Base-by-base conservation (phyloP, 2,797 vertebrate species). In the Platyrinchus mystaceus region DNA sequence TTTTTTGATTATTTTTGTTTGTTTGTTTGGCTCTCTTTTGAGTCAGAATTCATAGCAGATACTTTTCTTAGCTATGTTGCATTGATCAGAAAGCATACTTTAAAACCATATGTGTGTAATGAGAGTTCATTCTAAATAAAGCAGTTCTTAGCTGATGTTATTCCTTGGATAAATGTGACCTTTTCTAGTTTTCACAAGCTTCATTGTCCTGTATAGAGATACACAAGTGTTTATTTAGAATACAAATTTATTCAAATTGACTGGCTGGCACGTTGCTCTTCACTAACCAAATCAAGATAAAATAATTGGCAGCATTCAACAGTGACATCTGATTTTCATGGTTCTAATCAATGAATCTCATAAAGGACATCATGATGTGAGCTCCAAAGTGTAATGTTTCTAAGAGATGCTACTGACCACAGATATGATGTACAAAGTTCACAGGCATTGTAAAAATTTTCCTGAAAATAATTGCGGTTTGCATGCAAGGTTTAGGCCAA, bases 251-350 rank as follows among this genome's bases (percentile, higher is more conserved):
- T 71, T 91, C 68, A 80, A n/a, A 67, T 32, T 81, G 37, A n/a
- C 49, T 88, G 26, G 7, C 44, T 90, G 75, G 39, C 44, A 67
- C 47, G n/a, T 75, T 79, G 34, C 34, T 85, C 50, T 60, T 84
- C 66, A 32, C 63, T 94, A 82, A 94, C 28, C 59, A 84, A 77
- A 92, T 84, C 55, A 55, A 83, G 88, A 89, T 85, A 73, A 87
- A 87, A 89, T 74, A 90, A 86, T 87, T 63, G 76, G 46, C 60
- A 80, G 43, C 10, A 12, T 90, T 95, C 79, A 78, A 14, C 62
- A 80, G 41, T 78, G 52, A 47, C 46, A 66, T 90, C 88, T 83
- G 87, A 88, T 93, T 91, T 95, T 82, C 52, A 37, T 89, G 74
- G 56, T 86, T 90, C 39, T 90, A 62, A 73, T 87, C 64, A 82